These are phyloP conservation scores for Hemiscyllium ocellatum DNA, from an alignment of 2,113 vertebrate species.

Conservation along the genomic window DNA sequence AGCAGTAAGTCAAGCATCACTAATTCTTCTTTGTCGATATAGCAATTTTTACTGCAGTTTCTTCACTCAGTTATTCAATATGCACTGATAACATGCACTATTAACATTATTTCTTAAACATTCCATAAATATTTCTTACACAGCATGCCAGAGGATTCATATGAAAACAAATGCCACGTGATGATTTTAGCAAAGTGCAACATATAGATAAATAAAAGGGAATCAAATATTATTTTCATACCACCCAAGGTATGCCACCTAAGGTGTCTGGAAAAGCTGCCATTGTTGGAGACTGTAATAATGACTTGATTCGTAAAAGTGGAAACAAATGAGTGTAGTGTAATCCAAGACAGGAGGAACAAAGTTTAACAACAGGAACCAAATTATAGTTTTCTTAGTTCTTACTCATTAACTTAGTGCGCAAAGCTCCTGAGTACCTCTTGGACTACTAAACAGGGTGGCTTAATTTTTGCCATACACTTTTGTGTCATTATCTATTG, in stretches of 20 bases:
- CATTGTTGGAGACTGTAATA: background rate
- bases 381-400: background rate
- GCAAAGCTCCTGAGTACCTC: background rate
- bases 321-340: background rate
- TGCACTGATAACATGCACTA: background rate
- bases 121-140: background rate
- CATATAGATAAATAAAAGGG: background rate
- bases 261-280: background rate
- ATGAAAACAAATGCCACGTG: background rate
- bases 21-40: background rate
- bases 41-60: background rate
- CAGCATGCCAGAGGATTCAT: background rate
- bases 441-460: background rate
- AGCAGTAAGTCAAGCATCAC: background rate
- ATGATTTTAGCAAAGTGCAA: background rate
- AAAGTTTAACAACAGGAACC: background rate
- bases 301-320: background rate
- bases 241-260: background rate
- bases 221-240: background rate
- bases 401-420: background rate
- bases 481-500: background rate
- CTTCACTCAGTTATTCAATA: background rate
- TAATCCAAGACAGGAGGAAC: background rate
- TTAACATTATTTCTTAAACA: background rate
- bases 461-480: background rate